Base-by-base conservation (phyloP, 2,797 vertebrate genomes). In the Sebastes vulpes region DNA sequence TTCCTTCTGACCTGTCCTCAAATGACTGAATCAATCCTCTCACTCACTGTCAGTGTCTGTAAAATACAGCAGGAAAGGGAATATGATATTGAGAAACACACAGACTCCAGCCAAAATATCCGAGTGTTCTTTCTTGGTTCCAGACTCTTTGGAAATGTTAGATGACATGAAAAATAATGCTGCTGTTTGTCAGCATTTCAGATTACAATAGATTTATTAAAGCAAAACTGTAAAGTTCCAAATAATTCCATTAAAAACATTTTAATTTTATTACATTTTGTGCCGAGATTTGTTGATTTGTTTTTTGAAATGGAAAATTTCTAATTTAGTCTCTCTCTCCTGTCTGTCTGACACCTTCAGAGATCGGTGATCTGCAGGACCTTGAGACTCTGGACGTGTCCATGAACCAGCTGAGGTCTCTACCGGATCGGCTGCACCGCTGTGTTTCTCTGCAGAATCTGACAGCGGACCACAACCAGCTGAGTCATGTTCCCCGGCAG, bases 321-420 rank as follows among this genome's bases (percentile, higher is more conserved):
- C 23, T 28, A 12, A 21, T 60, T n/a, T 21, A 25, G n/a, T 38
- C 18, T 14, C 25, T 26, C 64, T 46, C 20, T 35, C 9, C 4
- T 67, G 58, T 74, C 54, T 59, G 48, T 71, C 84, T 89, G 83
- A 88, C 72, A 48, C 89, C 86, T 18, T 53, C 90, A 99, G 99
- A 99, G 92, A 96, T 99, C 35, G 98, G 99, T 35, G 97, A 98
- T 78, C 96, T 99, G 88, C 96, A 96, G 80, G 97, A 98, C 79
- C 95, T 99, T 91, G 98, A 99, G 93, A 98, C 97, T 0, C 93
- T 99, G 90, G 99, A 99, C 42, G 96, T 99, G 77, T 98, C 98
- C 20, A 96, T 97, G 91, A 99, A 99, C 89, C 96, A 96, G 75
- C 92, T 99, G 93, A 95, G 93, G 77, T 96, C 95, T 20, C 89